A percentile compares a stretch with the other conserved stretches of the same genome.
Evolutionary conservation across 64 coral and sea anemone genomes (phyloP).

Genomic region (Dendrophyllia cribrosa): DNA sequence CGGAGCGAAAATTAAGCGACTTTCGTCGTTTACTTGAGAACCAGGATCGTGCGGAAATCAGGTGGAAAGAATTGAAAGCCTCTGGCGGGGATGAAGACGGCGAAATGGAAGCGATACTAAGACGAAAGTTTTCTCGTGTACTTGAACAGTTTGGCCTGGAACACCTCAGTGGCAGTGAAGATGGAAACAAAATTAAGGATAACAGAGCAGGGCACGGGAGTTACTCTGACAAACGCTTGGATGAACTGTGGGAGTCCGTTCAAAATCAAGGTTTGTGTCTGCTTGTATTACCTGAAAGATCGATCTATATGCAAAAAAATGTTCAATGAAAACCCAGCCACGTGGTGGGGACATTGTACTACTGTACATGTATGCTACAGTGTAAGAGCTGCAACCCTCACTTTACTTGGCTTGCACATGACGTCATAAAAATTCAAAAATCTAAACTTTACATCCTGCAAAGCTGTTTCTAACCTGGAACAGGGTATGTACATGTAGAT

Average conservation of each 20-base stretch:
- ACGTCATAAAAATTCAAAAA: too few species aligned
- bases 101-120: constrained; percentile 59
- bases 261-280: constrained; percentile 41
- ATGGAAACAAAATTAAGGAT: constrained; percentile 49
- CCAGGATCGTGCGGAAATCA: constrained; percentile 79
- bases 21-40: constrained; percentile 52
- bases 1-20: constrained; percentile 60
- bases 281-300: too few species aligned
- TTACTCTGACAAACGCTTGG: constrained; percentile 46
- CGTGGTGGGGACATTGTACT: too few species aligned
- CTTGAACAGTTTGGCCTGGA: constrained; percentile 67
- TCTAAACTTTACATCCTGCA: too few species aligned
- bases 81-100: constrained; percentile 76
- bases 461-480: too few species aligned
- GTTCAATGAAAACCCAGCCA: too few species aligned
- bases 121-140: constrained; percentile 63
- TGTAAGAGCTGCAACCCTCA: too few species aligned
- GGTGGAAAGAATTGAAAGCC: constrained; percentile 81
- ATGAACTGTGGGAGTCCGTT: constrained; percentile 41
- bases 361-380: too few species aligned
- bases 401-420: too few species aligned
- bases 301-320: too few species aligned
- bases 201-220: background rate
- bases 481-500: too few species aligned
- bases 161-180: background rate